Evolutionary conservation across 2,113 vertebrate species (phyloP).

Genomic region (Podilymbus podiceps): DNA sequence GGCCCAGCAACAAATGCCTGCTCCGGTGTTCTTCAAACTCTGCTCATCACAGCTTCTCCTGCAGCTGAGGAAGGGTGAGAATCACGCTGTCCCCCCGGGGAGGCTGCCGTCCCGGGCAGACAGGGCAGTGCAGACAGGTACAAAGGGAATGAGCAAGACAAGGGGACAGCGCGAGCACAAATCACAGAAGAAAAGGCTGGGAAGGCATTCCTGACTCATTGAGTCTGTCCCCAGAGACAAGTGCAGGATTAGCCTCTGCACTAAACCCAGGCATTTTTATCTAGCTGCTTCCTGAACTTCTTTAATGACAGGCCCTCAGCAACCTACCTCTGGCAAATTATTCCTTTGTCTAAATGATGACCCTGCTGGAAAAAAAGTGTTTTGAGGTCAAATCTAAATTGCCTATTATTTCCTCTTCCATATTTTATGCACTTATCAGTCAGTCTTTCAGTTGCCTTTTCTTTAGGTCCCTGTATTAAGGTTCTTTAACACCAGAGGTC

Average conservation of each 20-base stretch:
- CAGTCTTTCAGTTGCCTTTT: constrained; percentile 15
- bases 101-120: neutral
- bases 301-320: constrained; percentile 10
- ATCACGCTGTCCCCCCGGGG: neutral
- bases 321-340: constrained; percentile 41
- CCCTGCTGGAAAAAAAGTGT: neutral
- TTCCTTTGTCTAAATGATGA: constrained; percentile 50
- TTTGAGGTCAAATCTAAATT: constrained; percentile 6
- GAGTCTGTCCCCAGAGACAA: neutral
- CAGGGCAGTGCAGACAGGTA: constrained; percentile 13
- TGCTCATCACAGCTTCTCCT: neutral
- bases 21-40: neutral
- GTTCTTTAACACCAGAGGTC: constrained; percentile 47
- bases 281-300: constrained; percentile 20
- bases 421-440: constrained; percentile 28
- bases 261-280: constrained; percentile 11
- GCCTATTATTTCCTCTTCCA: constrained; percentile 42
- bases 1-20: neutral
- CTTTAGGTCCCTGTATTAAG: constrained; percentile 9
- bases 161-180: neutral
- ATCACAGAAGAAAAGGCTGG: neutral
- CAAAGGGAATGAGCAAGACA: constrained; percentile 10
- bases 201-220: neutral
- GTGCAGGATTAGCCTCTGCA: neutral
- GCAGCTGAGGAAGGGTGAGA: neutral